These are phyloP conservation scores for Micronycteris hirsuta DNA, from an alignment of 2,113 vertebrate species.

Conservation along the genomic window DNA sequence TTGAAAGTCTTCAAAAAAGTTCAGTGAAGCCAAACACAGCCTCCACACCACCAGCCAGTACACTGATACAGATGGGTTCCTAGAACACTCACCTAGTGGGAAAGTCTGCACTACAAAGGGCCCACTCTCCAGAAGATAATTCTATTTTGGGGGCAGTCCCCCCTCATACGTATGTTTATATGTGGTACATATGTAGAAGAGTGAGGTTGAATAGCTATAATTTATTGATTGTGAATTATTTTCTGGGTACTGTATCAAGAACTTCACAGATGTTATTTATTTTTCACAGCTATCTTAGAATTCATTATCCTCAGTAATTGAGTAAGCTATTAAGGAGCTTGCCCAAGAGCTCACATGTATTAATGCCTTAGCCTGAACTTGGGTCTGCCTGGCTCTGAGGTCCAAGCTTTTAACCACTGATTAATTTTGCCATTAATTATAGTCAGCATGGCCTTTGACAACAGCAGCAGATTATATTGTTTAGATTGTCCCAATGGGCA, in stretches of 20 bases:
- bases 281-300: background rate
- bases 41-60: no score
- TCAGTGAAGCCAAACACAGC: no score
- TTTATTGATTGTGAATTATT: background rate
- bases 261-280: background rate
- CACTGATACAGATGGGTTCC: no score
- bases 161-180: no score
- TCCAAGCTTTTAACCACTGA: background rate
- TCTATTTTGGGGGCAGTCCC: no score
- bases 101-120: no score
- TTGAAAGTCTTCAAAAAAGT: no score
- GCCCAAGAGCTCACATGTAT: background rate
- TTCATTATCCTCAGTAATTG: conserved; percentile 8
- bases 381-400: background rate
- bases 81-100: no score
- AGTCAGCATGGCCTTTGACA: background rate
- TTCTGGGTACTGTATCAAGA: background rate
- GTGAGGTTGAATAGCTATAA: background rate
- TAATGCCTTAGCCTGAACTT: conserved; percentile 2
- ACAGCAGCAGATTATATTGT: background rate
- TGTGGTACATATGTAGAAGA: background rate
- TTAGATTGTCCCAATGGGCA: background rate
- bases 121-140: no score
- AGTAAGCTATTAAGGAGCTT: background rate
- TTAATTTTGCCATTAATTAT: conserved; percentile 20